Evolutionary conservation across 2,797 vertebrate genomes (phyloP), one percentile per base, ranked within the genome.

Genomic region (Argentina silus): DNA sequence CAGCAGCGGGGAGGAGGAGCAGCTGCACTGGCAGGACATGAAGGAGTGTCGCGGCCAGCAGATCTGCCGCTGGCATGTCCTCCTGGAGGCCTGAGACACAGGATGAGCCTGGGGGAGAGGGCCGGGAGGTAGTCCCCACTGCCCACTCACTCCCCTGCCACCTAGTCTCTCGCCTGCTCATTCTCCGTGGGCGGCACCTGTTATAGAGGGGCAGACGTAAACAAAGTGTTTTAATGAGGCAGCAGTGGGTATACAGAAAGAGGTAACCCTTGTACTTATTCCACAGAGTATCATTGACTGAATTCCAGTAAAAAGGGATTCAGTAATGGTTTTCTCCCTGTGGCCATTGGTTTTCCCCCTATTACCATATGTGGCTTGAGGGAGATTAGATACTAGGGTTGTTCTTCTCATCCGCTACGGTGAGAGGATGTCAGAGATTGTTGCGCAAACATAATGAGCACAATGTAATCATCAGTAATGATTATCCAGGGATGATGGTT

Each of bases 11-110:
- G 93, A 97, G 45, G 96, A 97, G 78, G 97, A 99, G 83, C 94
- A 93, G 82, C 93, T 94, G 7, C 98, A 99, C 62, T 99, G 97
- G 98, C 90, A 95, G 85, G 97, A 98, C 75, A 99, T 99, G 98
- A 97, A 92, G 87, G 97, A 98, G 7, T 91, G 87, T 0, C 93
- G 89, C 71, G 94, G 95, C 10, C 95, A 94, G 3, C 97, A 98
- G 88, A 92, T 98, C 79, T 97, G 97, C 88, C 93, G 96, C 78
- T 99, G 98, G 98, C 98, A 98, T 55, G 90, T 83, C 0, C 91
- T 99, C n/a, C 92, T 99, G 62, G 97, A 98, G 85, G 95, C 95
- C 17, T 99, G 94, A 90, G 66, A 14, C 42, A 7, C 1, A n/a
- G 11, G 9, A 4, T 27, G 55, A 7, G 6, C 51, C 15, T 53